Base-by-base conservation (phyloP, 1,140 invertebrate genomes). In the Pollicipes pollicipes region DNA sequence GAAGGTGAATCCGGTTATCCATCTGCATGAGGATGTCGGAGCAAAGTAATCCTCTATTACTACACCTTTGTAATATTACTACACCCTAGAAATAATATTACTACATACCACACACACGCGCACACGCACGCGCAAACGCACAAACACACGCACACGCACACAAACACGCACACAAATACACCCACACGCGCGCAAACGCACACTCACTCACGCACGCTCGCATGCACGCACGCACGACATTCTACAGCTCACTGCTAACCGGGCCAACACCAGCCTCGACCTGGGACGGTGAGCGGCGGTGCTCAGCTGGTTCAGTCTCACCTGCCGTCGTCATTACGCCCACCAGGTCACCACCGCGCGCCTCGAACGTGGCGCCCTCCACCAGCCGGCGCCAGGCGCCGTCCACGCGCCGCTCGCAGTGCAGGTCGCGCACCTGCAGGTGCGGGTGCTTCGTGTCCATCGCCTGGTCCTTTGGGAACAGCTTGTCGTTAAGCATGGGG, bases 311-410 rank as follows among this genome's bases (percentile, higher is more conserved):
- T n/a, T n/a, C n/a, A n/a, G n/a, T n/a, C 77, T 80, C 75, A 84
- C 83, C 82, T 68, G 78, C 80, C 0, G 93, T 96, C 0, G 93
- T 86, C 86, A 97, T 88, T 21, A 97, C 83, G 0, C 91, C 91
- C 70, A 97, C 79, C 24, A 96, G 85, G 81, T 97, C 94, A 10
- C 91, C 92, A 0, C 90, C 93, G 71, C 88, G 87, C 10, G 90
- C 90, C 79, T 97, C 90, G 73, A 93, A 84, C 1, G 87, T 87
- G 16, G 93, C 82, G 24, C 87, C 86, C 69, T 88, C 86, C 58
- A 92, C 77, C 3, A 88, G 76, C 21, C 83, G 79, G 0, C 78
- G 79, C 29, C 73, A 79, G 70, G 71, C 82, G 75, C 74, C 76
- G 77, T 78, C 75, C 81, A 30, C 82, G 78, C 76, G 85, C 81